Percentiles rank a stretch among this genome's conserved stretches.
phyloP scores from a whole-genome alignment of 2,888 invertebrate species.

The Rhamphomyia laevipes region DNA sequence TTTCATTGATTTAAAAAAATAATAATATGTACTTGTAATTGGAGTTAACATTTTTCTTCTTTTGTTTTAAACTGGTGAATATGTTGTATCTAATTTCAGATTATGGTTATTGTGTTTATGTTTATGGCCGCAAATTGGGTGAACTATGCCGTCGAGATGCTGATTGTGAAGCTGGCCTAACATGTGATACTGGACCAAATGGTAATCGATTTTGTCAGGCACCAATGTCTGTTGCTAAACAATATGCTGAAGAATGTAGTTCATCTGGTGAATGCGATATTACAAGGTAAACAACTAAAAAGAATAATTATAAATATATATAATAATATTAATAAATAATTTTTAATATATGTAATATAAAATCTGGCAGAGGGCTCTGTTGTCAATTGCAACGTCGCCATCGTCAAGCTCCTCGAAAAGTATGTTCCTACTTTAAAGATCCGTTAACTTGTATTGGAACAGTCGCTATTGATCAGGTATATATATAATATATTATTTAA shows the following conservation, averaged over 20 bases:
- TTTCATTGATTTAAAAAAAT: no score
- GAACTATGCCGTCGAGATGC: constrained; percentile 71
- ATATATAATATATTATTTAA: not conserved
- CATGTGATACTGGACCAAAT: constrained; percentile 50
- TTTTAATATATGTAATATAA: not conserved
- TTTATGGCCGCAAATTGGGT: constrained; percentile 64
- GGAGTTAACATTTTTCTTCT: constrained; percentile 2
- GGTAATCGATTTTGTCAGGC: constrained; percentile 65
- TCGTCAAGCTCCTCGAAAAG: constrained; percentile 73
- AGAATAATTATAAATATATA: not conserved
- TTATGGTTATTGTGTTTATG: constrained; percentile 52
- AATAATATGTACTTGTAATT: no score
- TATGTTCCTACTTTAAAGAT: constrained; percentile 87
- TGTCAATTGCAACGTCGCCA: constrained; percentile 79
- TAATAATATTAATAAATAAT: not conserved
- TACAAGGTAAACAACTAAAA: constrained; percentile 39
- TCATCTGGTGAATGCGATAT: constrained; percentile 79
- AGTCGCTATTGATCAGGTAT: constrained; percentile 52
- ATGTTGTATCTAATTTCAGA: constrained; percentile 33
- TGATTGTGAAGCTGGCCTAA: constrained; percentile 72
- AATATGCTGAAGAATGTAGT: constrained; percentile 72
- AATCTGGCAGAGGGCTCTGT: constrained; percentile 55
- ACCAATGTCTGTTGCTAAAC: constrained; percentile 63
- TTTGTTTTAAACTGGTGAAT: not conserved
- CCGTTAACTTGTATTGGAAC: constrained; percentile 78